Evolutionary conservation across 2,888 invertebrate genomes (phyloP).

Genomic region (Eutolmus rufibarbis): DNA sequence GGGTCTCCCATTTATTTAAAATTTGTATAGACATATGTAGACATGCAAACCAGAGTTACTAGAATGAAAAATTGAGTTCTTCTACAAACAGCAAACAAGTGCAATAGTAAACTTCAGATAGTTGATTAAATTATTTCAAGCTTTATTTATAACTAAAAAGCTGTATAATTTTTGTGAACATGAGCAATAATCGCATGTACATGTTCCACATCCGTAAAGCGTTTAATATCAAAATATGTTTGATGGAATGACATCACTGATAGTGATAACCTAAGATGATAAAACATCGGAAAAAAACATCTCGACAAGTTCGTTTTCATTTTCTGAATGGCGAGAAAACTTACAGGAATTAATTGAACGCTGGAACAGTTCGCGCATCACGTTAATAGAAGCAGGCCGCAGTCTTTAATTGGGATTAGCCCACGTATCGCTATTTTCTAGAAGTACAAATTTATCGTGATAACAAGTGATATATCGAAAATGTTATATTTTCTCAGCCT

Average conservation of each 20-base stretch:
- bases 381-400: not conserved
- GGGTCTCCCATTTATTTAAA: too few species aligned
- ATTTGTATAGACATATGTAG: too few species aligned
- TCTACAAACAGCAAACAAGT: not conserved
- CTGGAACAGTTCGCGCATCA: not conserved
- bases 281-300: not conserved
- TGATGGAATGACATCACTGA: not conserved
- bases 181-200: not conserved
- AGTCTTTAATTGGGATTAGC: not conserved
- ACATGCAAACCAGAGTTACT: not conserved
- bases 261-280: not conserved
- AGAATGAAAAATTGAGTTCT: not conserved
- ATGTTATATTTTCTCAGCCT: not conserved
- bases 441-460: not conserved
- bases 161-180: not conserved
- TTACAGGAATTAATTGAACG: not conserved
- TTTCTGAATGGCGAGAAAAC: not conserved
- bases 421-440: not conserved
- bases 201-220: not conserved
- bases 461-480: not conserved
- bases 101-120: not conserved
- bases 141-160: not conserved
- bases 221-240: not conserved
- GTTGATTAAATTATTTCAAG: not conserved
- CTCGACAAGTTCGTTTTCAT: not conserved